These are phyloP conservation scores for Drosophila parvula DNA, from an alignment of 1,140 invertebrate species.

Conservation along the genomic window DNA sequence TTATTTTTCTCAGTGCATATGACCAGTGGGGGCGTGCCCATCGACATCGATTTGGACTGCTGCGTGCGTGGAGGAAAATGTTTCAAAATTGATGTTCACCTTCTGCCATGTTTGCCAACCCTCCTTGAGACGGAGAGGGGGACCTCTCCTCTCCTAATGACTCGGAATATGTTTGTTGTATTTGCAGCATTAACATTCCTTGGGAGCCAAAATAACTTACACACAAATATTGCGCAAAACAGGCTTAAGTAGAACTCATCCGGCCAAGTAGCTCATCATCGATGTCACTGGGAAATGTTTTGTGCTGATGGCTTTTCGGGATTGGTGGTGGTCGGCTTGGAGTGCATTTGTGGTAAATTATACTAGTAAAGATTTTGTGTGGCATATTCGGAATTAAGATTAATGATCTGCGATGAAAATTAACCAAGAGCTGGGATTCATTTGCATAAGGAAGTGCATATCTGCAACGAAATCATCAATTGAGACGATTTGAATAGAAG, in stretches of 20 bases:
- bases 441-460: constrained; percentile 47
- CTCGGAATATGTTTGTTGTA: constrained; percentile 67
- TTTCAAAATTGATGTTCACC: constrained; percentile 79
- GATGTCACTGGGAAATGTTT: constrained; percentile 32
- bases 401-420: constrained; percentile 48
- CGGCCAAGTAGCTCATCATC: constrained; percentile 19
- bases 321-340: constrained; percentile 5
- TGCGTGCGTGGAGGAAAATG: constrained; percentile 63
- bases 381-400: constrained; percentile 55
- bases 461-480: constrained; percentile 27
- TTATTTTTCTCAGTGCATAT: constrained; percentile 14
- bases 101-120: constrained; percentile 53
- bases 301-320: constrained; percentile 18
- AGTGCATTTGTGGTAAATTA: constrained; percentile 47
- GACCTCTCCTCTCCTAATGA: constrained; percentile 62
- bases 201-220: constrained; percentile 45
- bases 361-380: constrained; percentile 31
- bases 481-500: constrained; percentile 23
- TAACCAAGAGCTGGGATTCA: constrained; percentile 28
- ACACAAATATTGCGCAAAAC: constrained; percentile 58
- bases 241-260: constrained; percentile 54
- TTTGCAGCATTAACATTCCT: constrained; percentile 76
- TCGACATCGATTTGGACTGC: constrained; percentile 65
- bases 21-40: constrained; percentile 65
- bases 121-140: background rate